Base-by-base conservation (phyloP, 2,113 vertebrate species). In the Prionailurus bengalensis region DNA sequence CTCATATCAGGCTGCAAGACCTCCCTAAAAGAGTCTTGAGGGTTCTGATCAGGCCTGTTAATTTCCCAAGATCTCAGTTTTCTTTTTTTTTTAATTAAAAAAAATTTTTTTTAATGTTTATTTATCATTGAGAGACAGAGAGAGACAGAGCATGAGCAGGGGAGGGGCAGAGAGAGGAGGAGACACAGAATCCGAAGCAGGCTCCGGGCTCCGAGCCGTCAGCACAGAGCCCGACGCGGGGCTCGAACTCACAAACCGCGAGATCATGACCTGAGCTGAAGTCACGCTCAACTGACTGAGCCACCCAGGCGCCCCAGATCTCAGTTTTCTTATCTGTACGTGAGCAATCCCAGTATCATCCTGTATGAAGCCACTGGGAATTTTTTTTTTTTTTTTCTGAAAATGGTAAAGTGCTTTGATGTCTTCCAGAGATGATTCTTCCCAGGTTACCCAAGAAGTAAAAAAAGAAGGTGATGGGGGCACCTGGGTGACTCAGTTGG, bases 351-450 rank as follows among this genome's bases (percentile, higher is more conserved):
- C 48, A 31, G 21, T 70, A 36, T 85, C 45, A 74, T 58, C 21
- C 63, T 63, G 13, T 63, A 39, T 70, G 63, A 51, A 70, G 8
- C 6, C 27, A 10, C 11, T 73, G 36, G 61, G 15, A 48, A 61
- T 21, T 58, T 58, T 58, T 58, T 74, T 74, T 21, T 82, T 36
- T 93, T 85, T 92, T 55, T 58, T 45, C 33, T 21, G n/a, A 63
- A 15, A n/a, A 66, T 70, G 36, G 19, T 92, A 74, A 91, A 85
- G 55, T 91, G 29, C 25, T 96, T 90, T 86, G 45, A 33, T 94
- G 39, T 63, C 81, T 89, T 82, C 33, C 74, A 66, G 90, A 65
- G 65, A 25, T 73, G 25, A 31, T 51, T 87, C 83, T 84, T 84
- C 70, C 9, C 70, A 58, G 33, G 15, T 76, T 92, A 89, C 45